These are phyloP conservation scores for Narcine bancroftii DNA, from an alignment of 2,113 vertebrate genomes.

Conservation along the genomic window DNA sequence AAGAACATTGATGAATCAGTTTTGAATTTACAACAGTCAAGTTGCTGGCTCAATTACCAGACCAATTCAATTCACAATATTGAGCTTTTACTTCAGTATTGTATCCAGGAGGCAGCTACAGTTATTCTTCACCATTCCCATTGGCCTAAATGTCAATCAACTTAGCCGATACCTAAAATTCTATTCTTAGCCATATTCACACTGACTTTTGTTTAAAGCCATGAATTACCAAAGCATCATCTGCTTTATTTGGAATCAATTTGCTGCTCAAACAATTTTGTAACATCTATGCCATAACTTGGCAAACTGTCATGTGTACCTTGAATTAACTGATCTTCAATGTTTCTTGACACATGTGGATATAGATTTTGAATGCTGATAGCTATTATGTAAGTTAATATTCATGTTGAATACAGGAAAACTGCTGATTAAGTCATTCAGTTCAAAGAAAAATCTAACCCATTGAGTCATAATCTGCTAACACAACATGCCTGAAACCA, in stretches of 20 bases:
- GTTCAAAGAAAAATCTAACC: conserved; percentile 17
- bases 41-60: background rate
- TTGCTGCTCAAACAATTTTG: background rate
- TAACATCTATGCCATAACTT: background rate
- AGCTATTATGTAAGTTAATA: background rate
- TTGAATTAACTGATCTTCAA: background rate
- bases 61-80: background rate
- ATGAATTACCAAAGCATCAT: background rate
- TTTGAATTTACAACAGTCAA: background rate
- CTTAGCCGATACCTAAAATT: background rate
- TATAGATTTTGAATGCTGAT: background rate
- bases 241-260: background rate
- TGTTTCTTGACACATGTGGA: background rate
- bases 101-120: background rate
- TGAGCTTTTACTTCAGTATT: background rate
- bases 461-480: conserved; percentile 25
- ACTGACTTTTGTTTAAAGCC: background rate
- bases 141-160: background rate
- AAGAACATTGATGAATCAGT: background rate
- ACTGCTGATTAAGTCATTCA: conserved; percentile 16
- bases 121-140: background rate
- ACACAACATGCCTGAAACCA: conserved; percentile 52
- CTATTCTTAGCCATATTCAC: background rate
- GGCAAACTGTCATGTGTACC: background rate
- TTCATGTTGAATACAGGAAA: conserved; percentile 28